phyloP scores from a whole-genome alignment of 2,888 invertebrate genomes.

The Drosophila tanythrix region DNA sequence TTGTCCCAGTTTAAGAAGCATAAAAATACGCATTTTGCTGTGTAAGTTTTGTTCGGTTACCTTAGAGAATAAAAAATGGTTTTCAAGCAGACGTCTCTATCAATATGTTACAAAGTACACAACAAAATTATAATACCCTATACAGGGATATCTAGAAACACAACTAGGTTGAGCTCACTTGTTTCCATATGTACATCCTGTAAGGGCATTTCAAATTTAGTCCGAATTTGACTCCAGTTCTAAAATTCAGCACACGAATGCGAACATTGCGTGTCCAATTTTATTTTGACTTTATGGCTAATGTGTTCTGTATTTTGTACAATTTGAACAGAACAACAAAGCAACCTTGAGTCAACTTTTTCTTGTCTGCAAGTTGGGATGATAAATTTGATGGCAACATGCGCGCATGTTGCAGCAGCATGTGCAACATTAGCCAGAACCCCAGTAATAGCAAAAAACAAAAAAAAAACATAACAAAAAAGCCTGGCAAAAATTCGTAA shows the following conservation, averaged over 20 bases:
- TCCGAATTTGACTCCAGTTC: no score
- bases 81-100: no score
- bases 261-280: conserved; percentile 2
- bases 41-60: no score
- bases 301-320: neutral
- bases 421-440: conserved; percentile 54
- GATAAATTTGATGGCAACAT: conserved; percentile 70
- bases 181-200: neutral
- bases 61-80: no score
- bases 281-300: conserved; percentile 17
- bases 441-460: neutral
- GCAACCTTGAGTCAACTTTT: conserved; percentile 36
- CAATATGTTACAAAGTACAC: neutral
- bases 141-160: neutral
- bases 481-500: conserved; percentile 36
- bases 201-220: neutral
- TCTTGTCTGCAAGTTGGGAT: conserved; percentile 19
- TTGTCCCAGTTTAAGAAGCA: neutral
- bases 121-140: neutral
- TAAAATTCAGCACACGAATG: neutral
- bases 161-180: neutral
- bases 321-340: conserved; percentile 14
- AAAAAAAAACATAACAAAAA: conserved; percentile 7
- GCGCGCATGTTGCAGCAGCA: conserved; percentile 51
- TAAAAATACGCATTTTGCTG: neutral